Evolutionary conservation across 2,797 vertebrate genomes (phyloP), one percentile per base, ranked within the genome.

Genomic region (Lithobates pipiens): DNA sequence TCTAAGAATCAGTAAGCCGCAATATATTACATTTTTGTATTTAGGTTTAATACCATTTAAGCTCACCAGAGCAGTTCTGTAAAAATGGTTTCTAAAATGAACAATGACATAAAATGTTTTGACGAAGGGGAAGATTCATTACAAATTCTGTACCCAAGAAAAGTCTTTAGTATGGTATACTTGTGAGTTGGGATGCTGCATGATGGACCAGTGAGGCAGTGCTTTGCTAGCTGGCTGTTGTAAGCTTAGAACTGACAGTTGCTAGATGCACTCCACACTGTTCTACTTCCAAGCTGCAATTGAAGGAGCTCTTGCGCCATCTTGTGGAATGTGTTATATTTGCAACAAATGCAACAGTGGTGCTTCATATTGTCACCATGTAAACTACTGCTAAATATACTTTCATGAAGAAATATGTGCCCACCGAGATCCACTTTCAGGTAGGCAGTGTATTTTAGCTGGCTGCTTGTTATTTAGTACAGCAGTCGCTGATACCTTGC

Each of bases 211-310:
- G 91, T 89, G 86, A 91, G 95, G 94, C 94, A 95, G 95, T 94
- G 95, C 86, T 9, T 80, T 69, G 90, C 94, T 95, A 94, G 91
- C 92, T 93, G 91, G 92, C 94, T 96, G 94, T 93, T 91, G 50
- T 90, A 32, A 89, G 78, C 89, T 9, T 87, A 54, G 86, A 21
- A 21, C 57, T 10, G 65, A 74, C 95, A 94, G 95, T 92, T 89
- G 89, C 92, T 93, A 90, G 90, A 68, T 91, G 91, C 93, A 89
- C 94, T 93, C 92, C 93, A 89, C 88, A 90, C 91, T 93, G 91
- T 87, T 89, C 86, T 88, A 2, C 78, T 88, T 83, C 29, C 80
- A 69, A 89, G 3, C 84, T 67, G 34, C 18, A 0, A 9, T 42
- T 76, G 76, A 50, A 68, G 39, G 71, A 46, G 77, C 88, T 88